These are phyloP conservation scores for Neostethus bicornis DNA, from an alignment of 2,797 vertebrate genomes.

Conservation along the genomic window DNA sequence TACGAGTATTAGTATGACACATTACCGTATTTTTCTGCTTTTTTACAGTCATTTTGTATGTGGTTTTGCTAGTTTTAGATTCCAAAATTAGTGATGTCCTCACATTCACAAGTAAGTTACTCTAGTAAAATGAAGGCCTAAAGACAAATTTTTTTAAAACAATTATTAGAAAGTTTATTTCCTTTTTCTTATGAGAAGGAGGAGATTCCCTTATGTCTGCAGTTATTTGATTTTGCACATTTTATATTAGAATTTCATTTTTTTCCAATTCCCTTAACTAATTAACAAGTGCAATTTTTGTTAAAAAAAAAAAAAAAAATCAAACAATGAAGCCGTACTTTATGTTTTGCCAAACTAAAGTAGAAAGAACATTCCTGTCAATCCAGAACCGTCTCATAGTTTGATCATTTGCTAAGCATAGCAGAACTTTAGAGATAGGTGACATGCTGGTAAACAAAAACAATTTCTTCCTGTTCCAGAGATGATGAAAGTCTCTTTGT, in stretches of 20 bases:
- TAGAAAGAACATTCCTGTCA: conserved; percentile 11
- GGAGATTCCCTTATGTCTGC: too few species aligned
- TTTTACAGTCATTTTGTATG: too few species aligned
- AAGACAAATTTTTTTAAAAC: neutral
- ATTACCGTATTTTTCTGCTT: too few species aligned
- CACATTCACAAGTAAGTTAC: neutral
- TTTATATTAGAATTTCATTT: too few species aligned
- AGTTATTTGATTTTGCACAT: too few species aligned
- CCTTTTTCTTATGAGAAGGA: too few species aligned
- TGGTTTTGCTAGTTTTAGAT: too few species aligned
- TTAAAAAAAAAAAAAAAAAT: too few species aligned
- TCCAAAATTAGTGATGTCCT: neutral
- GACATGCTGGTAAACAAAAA: conserved; percentile 51
- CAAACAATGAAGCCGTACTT: conserved; percentile 5
- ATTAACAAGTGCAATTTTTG: neutral
- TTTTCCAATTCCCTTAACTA: neutral
- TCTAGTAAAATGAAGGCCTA: neutral
- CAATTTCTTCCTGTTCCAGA: conserved; percentile 22
- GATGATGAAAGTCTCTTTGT: conserved; percentile 51
- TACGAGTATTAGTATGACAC: too few species aligned
- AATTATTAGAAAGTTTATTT: too few species aligned
- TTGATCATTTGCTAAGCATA: conserved; percentile 38
- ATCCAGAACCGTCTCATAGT: conserved; percentile 23
- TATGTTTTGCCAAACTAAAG: conserved; percentile 21
- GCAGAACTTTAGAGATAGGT: conserved; percentile 37